These are phyloP conservation scores for Eueides isabella DNA, from an alignment of 1,140 invertebrate genomes.

Conservation along the genomic window DNA sequence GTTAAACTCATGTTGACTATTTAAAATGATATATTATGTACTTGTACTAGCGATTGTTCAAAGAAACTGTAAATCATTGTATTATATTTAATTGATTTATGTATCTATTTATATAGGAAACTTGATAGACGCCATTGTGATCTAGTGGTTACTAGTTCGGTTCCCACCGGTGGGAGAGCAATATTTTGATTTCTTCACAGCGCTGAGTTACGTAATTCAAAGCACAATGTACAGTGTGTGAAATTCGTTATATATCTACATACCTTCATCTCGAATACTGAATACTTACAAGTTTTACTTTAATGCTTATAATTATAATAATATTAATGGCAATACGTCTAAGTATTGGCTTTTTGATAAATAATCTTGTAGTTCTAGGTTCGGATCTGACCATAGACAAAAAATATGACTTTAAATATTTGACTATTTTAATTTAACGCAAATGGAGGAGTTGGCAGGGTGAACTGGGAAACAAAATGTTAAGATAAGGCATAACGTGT, in stretches of 20 bases:
- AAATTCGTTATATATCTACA: neutral
- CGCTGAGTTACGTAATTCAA: neutral
- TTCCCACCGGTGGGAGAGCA: neutral
- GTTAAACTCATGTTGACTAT: neutral
- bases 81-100: neutral
- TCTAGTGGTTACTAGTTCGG: neutral
- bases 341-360: no score
- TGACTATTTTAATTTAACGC: no score
- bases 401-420: no score
- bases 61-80: neutral
- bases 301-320: slow-evolving; percentile 27
- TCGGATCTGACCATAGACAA: neutral
- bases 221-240: neutral
- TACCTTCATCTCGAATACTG: neutral
- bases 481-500: no score
- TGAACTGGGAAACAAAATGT: no score
- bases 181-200: neutral
- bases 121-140: neutral
- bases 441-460: no score
- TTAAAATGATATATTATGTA: neutral
- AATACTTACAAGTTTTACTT: slow-evolving; percentile 21
- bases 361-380: neutral
- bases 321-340: no score
- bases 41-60: neutral
- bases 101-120: neutral